These are phyloP conservation scores for Ichneumoninae sp. DNA, from an alignment of 2,888 invertebrate species.

Conservation along the genomic window DNA sequence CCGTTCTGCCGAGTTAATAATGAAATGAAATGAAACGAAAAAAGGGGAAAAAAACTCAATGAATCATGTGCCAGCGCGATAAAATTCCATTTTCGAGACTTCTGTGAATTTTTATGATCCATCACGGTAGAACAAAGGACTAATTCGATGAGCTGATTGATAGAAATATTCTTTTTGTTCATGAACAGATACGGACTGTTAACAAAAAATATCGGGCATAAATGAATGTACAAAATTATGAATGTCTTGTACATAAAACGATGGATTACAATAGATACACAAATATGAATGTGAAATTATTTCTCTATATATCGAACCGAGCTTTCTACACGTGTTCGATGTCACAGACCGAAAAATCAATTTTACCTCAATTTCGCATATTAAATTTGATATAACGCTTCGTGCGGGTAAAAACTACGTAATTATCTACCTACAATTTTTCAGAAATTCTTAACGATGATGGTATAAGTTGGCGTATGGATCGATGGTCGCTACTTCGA, in stretches of 20 bases:
- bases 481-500: neutral
- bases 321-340: too few relatives aligned
- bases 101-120: neutral
- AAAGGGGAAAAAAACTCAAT: neutral
- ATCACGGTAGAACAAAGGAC: neutral
- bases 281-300: too few relatives aligned
- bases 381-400: too few relatives aligned
- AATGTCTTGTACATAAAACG: too few relatives aligned
- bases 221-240: too few relatives aligned
- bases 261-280: too few relatives aligned
- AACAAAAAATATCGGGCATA: neutral
- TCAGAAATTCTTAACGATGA: neutral
- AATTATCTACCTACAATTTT: too few relatives aligned
- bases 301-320: too few relatives aligned
- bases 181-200: neutral
- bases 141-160: neutral
- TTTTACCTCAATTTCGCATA: too few relatives aligned
- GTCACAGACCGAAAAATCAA: too few relatives aligned
- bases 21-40: slow-evolving; percentile 5
- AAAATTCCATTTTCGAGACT: neutral
- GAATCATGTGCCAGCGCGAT: neutral
- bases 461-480: neutral
- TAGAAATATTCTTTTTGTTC: neutral
- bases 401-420: too few relatives aligned
- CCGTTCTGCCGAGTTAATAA: neutral